Base-by-base conservation (phyloP, 2,888 invertebrate genomes). In the Chrysolina americana region DNA sequence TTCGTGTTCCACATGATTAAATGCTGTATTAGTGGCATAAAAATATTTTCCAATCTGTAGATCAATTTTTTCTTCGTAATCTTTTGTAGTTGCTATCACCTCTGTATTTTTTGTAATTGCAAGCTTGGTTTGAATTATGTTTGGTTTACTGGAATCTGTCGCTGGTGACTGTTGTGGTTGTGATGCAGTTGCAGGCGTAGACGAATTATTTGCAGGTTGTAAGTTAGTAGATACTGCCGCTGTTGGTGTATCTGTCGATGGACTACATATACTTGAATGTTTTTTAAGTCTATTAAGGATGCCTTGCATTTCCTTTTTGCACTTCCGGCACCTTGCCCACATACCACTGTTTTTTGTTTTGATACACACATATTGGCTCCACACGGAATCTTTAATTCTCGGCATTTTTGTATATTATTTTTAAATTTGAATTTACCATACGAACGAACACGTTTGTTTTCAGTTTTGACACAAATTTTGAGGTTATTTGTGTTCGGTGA, bases 61-160 rank as follows among this genome's bases (percentile, higher is more conserved):
- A 63, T 63, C 41, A 63, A 63, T 63, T 63, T 63, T 63, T 63
- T 63, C 63, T 63, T 63, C 63, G 36, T 63, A 63, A 63, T 63
- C 63, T 63, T 63, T 63, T 63, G 63, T 63, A 63, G 63, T 63
- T 63, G 63, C 63, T 63, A 63, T 63, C 63, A 63, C 63, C 63
- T 63, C 63, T 63, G 63, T 41, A 63, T 63, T 63, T 63, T 63
- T 63, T 63, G 63, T 36, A 63, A 63, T 63, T 62, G 62, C 62
- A 62, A 62, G 62, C 62, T 62, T 62, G 62, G 62, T 62, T 62
- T 62, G 62, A 23, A 62, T 62, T 62, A 62, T 62, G 62, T 62
- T 62, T 62, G 62, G 21, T 62, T 23, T 62, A 62, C 63, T 28
- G 63, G 63, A 63, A 63, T 63, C 63, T 63, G 63, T 63, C 63